Evolutionary conservation across 37 sponge, comb jelly and placozoan species (phyloP), one percentile per base, ranked within the genome.

Genomic region (Bolinopsis microptera): DNA sequence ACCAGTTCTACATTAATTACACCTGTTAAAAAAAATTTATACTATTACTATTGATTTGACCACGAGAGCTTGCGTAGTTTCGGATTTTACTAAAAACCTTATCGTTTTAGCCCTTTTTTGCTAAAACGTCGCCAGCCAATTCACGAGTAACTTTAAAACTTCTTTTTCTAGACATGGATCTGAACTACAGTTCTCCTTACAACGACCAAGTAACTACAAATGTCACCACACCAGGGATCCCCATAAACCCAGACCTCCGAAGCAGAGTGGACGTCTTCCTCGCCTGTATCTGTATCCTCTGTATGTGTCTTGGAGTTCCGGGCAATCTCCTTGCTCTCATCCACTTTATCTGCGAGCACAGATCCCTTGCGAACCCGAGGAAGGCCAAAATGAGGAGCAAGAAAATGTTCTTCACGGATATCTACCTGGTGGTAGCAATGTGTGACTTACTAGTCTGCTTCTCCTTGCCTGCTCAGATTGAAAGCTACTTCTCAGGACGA

Each of bases 331-430:
- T 28, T 5, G 75, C 75, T 30, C 31, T 72, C 31, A n/a, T 72
- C 31, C 75, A 72, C 75, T 72, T 72, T 21, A 21, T 72, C 75
- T 72, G 22, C 75, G 75, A 72, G 31, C 26, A 30, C 5, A 24
- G 13, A 5, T 72, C 75, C 26, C 26, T 28, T 8, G 31, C 26
- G 5, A n/a, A 72, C 13, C 3, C 26, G 13, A 72, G 31, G 5
- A 5, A n/a, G 26, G 61, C 9, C 61, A 13, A 13, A 13, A 13
- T 13, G 61, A 13, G 61, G 9, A 48, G 61, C 13, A 48, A 48
- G 61, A 48, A 48, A 48, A n/a, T n/a, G 3, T 72, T 30, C 75
- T 72, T 72, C 75, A n/a, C 31, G 75, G 75, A 72, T 3, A 72
- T 72, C 75, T 72, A 72, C 75, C 26, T 72, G 5, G 31, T 28